Evolutionary conservation across 2,888 invertebrate genomes (phyloP).

Genomic region (Doris montereyensis): DNA sequence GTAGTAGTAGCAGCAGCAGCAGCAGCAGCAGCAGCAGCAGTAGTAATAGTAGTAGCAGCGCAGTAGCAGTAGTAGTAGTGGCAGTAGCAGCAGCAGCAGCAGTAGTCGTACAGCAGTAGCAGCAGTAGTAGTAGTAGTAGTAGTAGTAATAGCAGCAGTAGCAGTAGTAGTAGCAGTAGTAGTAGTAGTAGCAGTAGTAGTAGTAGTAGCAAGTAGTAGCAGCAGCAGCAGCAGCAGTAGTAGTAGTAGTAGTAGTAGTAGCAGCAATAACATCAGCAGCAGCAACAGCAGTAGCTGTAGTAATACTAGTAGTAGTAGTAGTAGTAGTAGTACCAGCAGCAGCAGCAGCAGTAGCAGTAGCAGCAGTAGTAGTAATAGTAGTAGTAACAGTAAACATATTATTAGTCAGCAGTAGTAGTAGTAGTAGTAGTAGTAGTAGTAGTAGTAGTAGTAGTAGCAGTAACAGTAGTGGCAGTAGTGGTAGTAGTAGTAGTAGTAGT

Average conservation of each 20-base stretch:
- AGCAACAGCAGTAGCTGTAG: too few relatives aligned
- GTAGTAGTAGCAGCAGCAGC: too few relatives aligned
- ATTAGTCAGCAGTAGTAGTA: not conserved
- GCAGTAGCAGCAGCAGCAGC: conserved; percentile 8
- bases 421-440: conserved; percentile 1
- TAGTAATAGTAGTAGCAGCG: too few relatives aligned
- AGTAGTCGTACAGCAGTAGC: too few relatives aligned
- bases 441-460: conserved; percentile 2
- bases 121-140: conserved; percentile 12
- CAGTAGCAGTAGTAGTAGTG: too few relatives aligned
- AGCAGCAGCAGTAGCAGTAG: not conserved
- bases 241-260: not conserved
- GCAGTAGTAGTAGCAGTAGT: not conserved
- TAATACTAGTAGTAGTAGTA: too few relatives aligned
- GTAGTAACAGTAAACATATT: not conserved
- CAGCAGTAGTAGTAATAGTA: not conserved
- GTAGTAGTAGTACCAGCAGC: not conserved
- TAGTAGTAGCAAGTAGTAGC: too few relatives aligned
- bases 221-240: not conserved
- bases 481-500: too few relatives aligned
- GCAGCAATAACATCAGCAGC: not conserved
- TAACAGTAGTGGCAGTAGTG: not conserved
- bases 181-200: conserved; percentile 5
- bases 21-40: too few relatives aligned
- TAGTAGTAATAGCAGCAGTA: conserved; percentile 2